A percentile compares a stretch with the other conserved stretches of the same genome.
These are phyloP conservation scores for Luidia sarsii DNA, from an alignment of 53 echinoderm and acorn worm species.

Conservation along the genomic window DNA sequence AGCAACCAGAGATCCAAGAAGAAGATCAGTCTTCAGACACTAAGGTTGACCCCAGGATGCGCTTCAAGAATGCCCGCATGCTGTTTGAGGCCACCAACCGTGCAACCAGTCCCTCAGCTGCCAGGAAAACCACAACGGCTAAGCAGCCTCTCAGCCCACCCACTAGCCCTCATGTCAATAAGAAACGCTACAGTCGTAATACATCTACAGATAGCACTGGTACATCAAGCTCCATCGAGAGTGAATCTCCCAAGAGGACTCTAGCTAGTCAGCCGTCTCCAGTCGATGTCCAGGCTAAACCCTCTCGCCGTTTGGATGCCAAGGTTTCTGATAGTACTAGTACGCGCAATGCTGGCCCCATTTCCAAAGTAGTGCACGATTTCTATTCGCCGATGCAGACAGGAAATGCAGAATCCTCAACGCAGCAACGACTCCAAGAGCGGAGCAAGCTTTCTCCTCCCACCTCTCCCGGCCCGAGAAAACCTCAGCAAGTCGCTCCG, in stretches of 20 bases:
- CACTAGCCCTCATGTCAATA: conserved; percentile 64
- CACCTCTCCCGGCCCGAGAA: conserved; percentile 9
- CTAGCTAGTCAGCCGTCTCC: conserved; percentile 30
- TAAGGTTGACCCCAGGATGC: conserved; percentile 52
- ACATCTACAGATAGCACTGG: conserved; percentile 49
- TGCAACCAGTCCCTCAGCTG: conserved; percentile 62
- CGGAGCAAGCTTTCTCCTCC: conserved; percentile 33
- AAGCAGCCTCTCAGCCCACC: conserved; percentile 58
- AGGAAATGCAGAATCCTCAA: neutral
- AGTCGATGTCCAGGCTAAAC: conserved; percentile 27
- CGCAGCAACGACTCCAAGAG: neutral
- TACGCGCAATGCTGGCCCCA: conserved; percentile 32
- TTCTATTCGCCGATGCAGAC: conserved; percentile 9
- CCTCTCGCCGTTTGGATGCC: conserved; percentile 27
- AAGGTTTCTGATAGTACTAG: conserved; percentile 59
- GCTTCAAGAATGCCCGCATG: conserved; percentile 63
- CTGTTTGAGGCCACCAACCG: conserved; percentile 59
- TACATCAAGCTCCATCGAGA: conserved; percentile 35
- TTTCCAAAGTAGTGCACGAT: conserved; percentile 43
- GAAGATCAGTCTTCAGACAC: conserved; percentile 31
- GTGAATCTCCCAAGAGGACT: conserved; percentile 46
- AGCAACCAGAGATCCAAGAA: conserved; percentile 34
- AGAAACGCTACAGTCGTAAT: conserved; percentile 62
- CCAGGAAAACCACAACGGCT: conserved; percentile 43
- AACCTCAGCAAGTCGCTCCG: neutral